Conservation (phyloP, 2,113 vertebrate species). For the Camarhynchus parvulus region DNA sequence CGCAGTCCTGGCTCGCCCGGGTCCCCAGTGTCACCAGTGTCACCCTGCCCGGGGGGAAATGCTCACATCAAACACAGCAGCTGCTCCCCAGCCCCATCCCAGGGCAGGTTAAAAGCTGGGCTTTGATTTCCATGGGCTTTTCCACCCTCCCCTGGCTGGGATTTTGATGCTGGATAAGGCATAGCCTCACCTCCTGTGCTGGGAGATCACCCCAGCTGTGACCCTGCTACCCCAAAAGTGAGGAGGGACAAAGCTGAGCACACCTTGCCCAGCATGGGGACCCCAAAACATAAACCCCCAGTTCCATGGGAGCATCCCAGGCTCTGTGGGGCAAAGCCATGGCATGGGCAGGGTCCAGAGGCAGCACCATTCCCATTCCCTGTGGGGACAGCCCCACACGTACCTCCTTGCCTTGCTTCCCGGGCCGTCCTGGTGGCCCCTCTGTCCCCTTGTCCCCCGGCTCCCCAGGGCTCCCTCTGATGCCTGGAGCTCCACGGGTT, state of each 20-base stretch:
- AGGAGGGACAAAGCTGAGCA: neutral
- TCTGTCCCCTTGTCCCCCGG: slow-evolving; percentile 73
- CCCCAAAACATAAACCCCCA: neutral
- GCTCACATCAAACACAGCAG: neutral
- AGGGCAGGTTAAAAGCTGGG: neutral
- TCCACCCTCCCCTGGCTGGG: neutral
- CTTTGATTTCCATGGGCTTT: neutral
- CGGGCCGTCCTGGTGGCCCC: slow-evolving; percentile 71
- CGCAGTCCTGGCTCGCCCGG: slow-evolving; percentile 73
- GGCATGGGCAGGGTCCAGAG: neutral
- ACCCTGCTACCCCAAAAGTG: fast-evolving
- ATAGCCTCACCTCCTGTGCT: fast-evolving
- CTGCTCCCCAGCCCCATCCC: neutral
- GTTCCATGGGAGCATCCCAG: neutral
- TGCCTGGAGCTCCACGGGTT: slow-evolving; percentile 69
- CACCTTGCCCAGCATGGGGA: neutral
- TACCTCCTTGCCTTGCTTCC: slow-evolving; percentile 82
- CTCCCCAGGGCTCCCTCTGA: slow-evolving; percentile 73
- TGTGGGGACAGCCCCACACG: fast-evolving
- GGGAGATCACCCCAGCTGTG: neutral
- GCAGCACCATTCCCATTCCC: neutral
- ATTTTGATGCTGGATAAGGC: neutral
- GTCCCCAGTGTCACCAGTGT: slow-evolving; percentile 68
- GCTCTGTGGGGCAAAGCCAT: neutral
- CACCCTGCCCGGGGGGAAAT: slow-evolving; percentile 39